Evolutionary conservation across 1,140 invertebrate species (phyloP), one percentile per base, ranked within the genome.

Genomic region (Lanistes nyassanus): DNA sequence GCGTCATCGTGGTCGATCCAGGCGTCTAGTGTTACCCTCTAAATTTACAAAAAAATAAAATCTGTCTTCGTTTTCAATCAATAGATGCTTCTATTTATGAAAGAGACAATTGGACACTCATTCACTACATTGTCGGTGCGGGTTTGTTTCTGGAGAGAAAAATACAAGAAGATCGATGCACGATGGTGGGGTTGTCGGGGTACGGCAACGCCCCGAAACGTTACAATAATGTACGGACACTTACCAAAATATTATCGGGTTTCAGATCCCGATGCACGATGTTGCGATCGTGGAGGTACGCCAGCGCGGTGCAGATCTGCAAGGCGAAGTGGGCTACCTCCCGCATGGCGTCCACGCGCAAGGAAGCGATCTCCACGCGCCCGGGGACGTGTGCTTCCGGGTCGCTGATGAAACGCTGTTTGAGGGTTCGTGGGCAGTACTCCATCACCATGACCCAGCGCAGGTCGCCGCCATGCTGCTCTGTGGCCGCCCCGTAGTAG

Each of bases 241-340:
- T 70, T 81, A 88, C 86, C 81, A 88, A 36, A 58, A 88, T 77
- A 77, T 88, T 88, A 53, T 88, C 85, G 13, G 84, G 77, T 58
- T 87, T 88, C 23, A 88, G 73, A 56, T 88, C 87, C 34, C 87
- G 68, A 58, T 88, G 87, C 6, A 87, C 83, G 42, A 86, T 78
- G 56, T 78, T 76, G 64, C 83, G 85, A 0, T 76, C 36, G 67
- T 88, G 87, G 0, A 88, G 76, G 62, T 83, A 88, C 3, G 75
- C 60, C 9, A 88, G 39, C 2, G 81, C 87, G 36, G 76, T 62
- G 36, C 81, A 80, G 7, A 85, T 69, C 73, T 87, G 85, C 2
- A 74, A 36, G 1, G 76, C 80, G 55, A 81, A 82, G 31, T 76
- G 64, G 4, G 82, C 77, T 76, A 87, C 80, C 21, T 65, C 68